Conservation (phyloP, 2,797 vertebrate species). For the Spinus pinus region DNA sequence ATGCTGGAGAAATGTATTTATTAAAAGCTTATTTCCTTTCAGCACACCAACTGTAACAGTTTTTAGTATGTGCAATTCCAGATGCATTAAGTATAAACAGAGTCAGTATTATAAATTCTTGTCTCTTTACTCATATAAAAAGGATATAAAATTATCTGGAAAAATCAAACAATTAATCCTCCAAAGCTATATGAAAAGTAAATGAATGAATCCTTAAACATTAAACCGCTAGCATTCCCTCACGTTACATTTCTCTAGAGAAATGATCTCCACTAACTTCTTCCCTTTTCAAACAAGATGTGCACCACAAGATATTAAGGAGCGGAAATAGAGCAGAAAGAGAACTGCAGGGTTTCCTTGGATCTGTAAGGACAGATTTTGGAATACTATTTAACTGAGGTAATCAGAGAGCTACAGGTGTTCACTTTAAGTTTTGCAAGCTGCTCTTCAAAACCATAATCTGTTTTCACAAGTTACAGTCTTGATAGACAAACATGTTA, state of each 20-base stretch:
- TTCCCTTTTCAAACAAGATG: background rate
- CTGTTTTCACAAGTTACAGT: background rate
- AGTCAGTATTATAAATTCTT: background rate
- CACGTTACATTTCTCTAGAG: background rate
- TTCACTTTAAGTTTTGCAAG: background rate
- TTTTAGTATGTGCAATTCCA: background rate
- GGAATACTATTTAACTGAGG: background rate
- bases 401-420: background rate
- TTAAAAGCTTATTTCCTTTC: background rate
- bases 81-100: background rate
- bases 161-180: background rate
- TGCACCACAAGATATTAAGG: background rate
- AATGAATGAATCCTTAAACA: background rate
- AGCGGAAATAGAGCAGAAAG: background rate
- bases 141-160: background rate
- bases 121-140: background rate
- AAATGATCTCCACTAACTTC: background rate
- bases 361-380: background rate
- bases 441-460: background rate
- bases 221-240: background rate
- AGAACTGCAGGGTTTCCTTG: background rate
- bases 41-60: background rate
- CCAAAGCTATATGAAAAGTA: background rate
- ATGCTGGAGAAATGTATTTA: background rate
- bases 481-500: background rate